Evolutionary conservation across 2,888 invertebrate genomes (phyloP), one percentile per base, ranked within the genome.

Genomic region (Rhogogaster chlorosoma): DNA sequence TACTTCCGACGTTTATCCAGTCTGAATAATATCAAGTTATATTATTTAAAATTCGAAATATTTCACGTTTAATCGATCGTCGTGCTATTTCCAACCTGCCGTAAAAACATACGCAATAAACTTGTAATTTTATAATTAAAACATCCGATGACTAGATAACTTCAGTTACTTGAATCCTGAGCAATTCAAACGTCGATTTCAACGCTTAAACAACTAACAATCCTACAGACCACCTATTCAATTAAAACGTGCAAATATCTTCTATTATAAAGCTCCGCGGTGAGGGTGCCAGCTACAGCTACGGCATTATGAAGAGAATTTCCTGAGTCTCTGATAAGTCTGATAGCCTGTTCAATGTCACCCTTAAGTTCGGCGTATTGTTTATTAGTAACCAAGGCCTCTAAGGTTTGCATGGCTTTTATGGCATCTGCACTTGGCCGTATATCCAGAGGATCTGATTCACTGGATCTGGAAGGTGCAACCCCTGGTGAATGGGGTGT

Each of bases 291-390:
- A 73, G 95, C 90, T 84, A 95, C 93, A 9, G 92, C 90, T 73
- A 94, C 92, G 4, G 94, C 94, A 87, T 95, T 95, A 89, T 95
- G 95, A 84, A 95, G 90, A 0, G 95, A 95, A 91, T 95, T 95
- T 64, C 93, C 93, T 9, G 95, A 94, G 88, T 95, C 95, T 88
- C 94, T 94, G 86, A 95, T 95, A 45, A 93, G 90, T 78, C 91
- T 91, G 12, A 94, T 89, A 22, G 94, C 92, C 78, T 92, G 90
- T 86, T 94, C 94, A 29, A 94, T 90, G 49, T 93, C 92, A 42
- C 92, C 90, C 84, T 92, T 92, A 7, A 94, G 87, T 49, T 94
- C 94, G 3, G 91, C 87, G 87, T 94, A 94, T 84, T 94, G 93
- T 86, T 94, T 94, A 86, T 94, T 94, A 15, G 88, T 85, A 67